phyloP scores from a whole-genome alignment of 2,113 vertebrate species.

The Pangasianodon gigas region DNA sequence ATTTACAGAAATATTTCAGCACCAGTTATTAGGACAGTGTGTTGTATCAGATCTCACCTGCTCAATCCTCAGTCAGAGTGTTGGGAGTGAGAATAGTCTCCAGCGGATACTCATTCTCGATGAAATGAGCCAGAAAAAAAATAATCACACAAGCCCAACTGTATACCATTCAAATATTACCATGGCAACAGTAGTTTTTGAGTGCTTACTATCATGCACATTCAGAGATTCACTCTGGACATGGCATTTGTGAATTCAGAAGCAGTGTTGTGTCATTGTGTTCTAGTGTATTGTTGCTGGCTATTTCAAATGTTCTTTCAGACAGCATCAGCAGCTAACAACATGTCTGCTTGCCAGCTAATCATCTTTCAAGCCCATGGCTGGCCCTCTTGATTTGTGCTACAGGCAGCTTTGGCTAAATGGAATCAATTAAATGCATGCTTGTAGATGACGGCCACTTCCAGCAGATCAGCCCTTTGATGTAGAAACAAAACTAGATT shows the following conservation, averaged over 20 bases:
- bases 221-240: not conserved
- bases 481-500: slow-evolving; percentile 65
- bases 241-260: not conserved
- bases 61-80: not conserved
- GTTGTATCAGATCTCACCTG: not conserved
- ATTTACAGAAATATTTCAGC: not conserved
- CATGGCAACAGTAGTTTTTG: slow-evolving; percentile 16
- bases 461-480: slow-evolving; percentile 66
- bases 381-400: slow-evolving; percentile 63
- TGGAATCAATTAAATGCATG: slow-evolving; percentile 71
- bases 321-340: slow-evolving; percentile 34
- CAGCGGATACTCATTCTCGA: not conserved
- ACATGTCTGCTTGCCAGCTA: slow-evolving; percentile 54
- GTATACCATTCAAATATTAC: not conserved
- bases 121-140: slow-evolving; percentile 4
- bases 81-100: not conserved
- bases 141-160: not conserved
- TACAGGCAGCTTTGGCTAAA: slow-evolving; percentile 65
- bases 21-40: not conserved
- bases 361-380: slow-evolving; percentile 61
- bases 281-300: not conserved
- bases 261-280: not conserved
- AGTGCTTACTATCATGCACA: not conserved
- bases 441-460: slow-evolving; percentile 65
- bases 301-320: slow-evolving; percentile 13